phyloP scores from a whole-genome alignment of 1,140 invertebrate species.

The Chironomus striatipennis region DNA sequence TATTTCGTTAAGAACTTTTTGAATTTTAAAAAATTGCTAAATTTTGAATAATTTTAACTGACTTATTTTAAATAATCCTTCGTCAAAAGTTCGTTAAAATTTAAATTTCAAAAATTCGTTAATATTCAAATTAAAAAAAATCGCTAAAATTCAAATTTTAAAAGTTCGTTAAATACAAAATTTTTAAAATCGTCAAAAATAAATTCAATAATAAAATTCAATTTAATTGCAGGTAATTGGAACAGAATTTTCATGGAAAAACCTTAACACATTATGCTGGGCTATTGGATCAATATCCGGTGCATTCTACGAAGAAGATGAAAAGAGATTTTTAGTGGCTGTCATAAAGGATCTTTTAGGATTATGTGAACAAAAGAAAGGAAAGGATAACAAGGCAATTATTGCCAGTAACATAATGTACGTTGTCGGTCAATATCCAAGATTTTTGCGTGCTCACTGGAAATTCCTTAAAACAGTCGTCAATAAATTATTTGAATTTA shows the following conservation, averaged over 20 bases:
- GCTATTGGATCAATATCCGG: conserved; percentile 99
- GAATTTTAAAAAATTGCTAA: too few relatives aligned
- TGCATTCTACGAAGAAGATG: conserved; percentile 83
- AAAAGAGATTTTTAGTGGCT: conserved; percentile 97
- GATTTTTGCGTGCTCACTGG: conserved; percentile 99
- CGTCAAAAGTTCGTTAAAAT: too few relatives aligned
- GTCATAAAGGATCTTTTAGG: conserved; percentile 98
- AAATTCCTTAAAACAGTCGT: conserved; percentile 99
- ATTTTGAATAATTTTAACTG: too few relatives aligned
- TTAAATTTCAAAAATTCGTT: too few relatives aligned
- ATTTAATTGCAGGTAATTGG: conserved; percentile 54
- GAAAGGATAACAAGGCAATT: conserved; percentile 99
- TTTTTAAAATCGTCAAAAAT: neutral
- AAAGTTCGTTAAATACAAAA: neutral
- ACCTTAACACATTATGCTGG: conserved; percentile 99
- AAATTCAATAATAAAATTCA: neutral
- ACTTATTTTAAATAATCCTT: too few relatives aligned
- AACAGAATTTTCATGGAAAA: conserved; percentile 99
- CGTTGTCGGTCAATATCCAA: conserved; percentile 98
- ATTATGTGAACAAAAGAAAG: conserved; percentile 97
- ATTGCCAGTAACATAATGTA: conserved; percentile 99
- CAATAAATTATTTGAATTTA: conserved; percentile 99
- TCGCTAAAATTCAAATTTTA: too few relatives aligned
- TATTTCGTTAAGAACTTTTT: too few relatives aligned
- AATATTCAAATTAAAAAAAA: too few relatives aligned